phyloP scores from a whole-genome alignment of 2,888 invertebrate genomes.

The Dicranocentrus wangi region DNA sequence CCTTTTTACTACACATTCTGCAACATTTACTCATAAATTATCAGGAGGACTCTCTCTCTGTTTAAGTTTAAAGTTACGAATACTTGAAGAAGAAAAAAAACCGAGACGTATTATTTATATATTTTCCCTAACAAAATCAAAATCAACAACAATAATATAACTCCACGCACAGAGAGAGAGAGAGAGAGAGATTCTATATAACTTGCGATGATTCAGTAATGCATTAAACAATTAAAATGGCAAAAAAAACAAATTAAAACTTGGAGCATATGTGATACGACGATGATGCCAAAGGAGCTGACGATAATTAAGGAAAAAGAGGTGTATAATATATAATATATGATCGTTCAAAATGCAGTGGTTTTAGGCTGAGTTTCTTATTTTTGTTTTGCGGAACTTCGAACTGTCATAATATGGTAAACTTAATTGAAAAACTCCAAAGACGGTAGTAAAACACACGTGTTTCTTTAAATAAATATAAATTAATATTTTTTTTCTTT shows the following conservation, averaged over 20 bases:
- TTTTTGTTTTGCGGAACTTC: no score
- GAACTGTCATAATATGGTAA: background rate
- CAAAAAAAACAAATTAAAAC: constrained; percentile 34
- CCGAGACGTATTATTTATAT: constrained; percentile 1
- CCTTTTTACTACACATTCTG: background rate
- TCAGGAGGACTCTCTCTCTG: no score
- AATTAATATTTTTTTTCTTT: constrained; percentile 43
- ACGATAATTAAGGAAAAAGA: background rate
- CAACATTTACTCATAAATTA: constrained; percentile 15
- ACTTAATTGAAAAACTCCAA: constrained; percentile 8
- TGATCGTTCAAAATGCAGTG: background rate
- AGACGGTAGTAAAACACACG: constrained; percentile 5
- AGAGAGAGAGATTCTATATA: constrained; percentile 3
- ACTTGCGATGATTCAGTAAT: constrained; percentile 37
- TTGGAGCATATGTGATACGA: constrained; percentile 23
- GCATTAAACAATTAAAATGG: constrained; percentile 41
- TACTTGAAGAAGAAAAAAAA: no score
- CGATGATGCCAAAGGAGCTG: constrained; percentile 10
- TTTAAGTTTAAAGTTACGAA: no score
- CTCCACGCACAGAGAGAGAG: constrained; percentile 10
- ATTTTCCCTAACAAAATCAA: background rate
- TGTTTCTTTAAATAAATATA: constrained; percentile 18
- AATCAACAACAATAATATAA: constrained; percentile 23
- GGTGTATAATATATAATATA: background rate
- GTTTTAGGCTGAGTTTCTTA: no score